Conservation (phyloP, 2,797 vertebrate species). For the Carduelis carduelis region DNA sequence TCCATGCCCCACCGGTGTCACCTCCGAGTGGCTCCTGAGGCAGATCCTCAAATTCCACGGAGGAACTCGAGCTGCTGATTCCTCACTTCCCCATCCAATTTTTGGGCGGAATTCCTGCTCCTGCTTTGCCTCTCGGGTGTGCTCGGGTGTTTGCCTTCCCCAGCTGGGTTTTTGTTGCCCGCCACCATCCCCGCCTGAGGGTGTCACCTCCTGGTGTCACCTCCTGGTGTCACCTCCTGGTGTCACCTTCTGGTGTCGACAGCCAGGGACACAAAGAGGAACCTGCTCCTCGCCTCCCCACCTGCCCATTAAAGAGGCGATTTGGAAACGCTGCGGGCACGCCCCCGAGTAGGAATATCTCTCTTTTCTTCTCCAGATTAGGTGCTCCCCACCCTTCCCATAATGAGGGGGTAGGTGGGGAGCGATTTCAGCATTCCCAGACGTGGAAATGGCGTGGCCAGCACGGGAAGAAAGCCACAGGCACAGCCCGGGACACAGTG, state of each 20-base stretch:
- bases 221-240: background rate
- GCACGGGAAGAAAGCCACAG: background rate
- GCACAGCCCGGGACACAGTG: fast-evolving
- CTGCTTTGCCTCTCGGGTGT: background rate
- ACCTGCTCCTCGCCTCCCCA: background rate
- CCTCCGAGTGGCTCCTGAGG: fast-evolving
- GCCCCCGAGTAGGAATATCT: background rate
- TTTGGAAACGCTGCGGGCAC: background rate
- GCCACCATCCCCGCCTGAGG: background rate
- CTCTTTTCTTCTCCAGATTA: background rate
- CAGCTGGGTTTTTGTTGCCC: background rate
- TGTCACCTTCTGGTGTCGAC: background rate
- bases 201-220: background rate
- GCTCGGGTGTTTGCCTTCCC: background rate
- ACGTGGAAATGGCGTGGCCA: background rate
- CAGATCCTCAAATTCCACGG: background rate
- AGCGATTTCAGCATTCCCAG: background rate
- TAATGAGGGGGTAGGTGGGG: background rate
- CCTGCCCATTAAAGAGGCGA: background rate
- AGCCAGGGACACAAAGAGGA: background rate
- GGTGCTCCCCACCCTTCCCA: background rate
- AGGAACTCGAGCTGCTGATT: fast-evolving
- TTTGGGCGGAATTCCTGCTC: background rate
- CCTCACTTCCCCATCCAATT: fast-evolving
- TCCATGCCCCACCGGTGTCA: fast-evolving